Evolutionary conservation across 2,113 vertebrate species (phyloP).

Genomic region (Etheostoma cragini): DNA sequence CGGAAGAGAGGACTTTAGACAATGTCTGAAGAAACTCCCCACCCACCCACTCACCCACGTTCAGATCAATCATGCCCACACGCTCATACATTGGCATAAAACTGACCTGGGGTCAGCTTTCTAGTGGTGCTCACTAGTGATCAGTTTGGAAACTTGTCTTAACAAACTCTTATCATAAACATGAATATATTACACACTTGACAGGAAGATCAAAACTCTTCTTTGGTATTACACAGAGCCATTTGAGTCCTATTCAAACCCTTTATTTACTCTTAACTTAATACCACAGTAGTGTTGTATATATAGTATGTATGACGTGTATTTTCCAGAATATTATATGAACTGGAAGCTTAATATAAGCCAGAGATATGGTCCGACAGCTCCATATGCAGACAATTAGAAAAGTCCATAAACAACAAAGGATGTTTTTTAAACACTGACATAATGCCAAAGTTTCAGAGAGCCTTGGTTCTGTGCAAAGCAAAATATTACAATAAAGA

Average conservation of each 20-base stretch:
- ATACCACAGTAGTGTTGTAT: conserved; percentile 35
- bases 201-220: conserved; percentile 46
- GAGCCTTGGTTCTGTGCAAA: conserved; percentile 9
- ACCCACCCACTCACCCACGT: conserved; percentile 40
- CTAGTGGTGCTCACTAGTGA: not conserved
- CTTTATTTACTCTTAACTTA: conserved; percentile 47
- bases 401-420: conserved; percentile 15
- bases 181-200: conserved; percentile 40
- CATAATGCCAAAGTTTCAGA: conserved; percentile 35
- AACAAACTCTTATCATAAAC: conserved; percentile 41
- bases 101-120: conserved; percentile 26
- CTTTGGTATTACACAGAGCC: conserved; percentile 52
- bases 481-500: not conserved
- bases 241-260: conserved; percentile 49
- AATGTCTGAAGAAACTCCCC: not conserved
- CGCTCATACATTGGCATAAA: conserved; percentile 40
- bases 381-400: conserved; percentile 60
- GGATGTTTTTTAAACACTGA: conserved; percentile 33
- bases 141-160: not conserved
- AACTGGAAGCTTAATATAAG: conserved; percentile 51
- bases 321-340: conserved; percentile 61
- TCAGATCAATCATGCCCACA: conserved; percentile 61
- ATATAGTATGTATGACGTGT: conserved; percentile 15
- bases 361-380: conserved; percentile 44
- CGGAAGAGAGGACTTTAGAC: conserved; percentile 5